phyloP scores from a whole-genome alignment of 2,797 vertebrate genomes.

The Lateolabrax maculatus region DNA sequence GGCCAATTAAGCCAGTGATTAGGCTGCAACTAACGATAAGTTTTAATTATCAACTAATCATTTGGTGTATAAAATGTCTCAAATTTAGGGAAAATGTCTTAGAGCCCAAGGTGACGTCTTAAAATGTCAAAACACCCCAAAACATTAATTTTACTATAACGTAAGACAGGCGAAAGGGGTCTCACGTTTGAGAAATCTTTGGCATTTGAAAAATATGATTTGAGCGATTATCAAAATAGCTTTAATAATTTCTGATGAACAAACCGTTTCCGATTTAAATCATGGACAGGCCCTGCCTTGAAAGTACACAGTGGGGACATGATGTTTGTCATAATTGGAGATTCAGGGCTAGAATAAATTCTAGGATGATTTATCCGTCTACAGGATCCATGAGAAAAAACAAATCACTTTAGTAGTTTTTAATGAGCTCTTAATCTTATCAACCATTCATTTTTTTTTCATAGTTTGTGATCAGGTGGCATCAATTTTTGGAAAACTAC shows the following conservation, averaged over 20 bases:
- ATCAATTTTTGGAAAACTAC: neutral
- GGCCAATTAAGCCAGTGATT: neutral
- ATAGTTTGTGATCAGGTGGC: neutral
- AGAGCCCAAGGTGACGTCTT: no score
- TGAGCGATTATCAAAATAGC: neutral
- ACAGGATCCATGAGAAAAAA: neutral
- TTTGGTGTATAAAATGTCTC: neutral
- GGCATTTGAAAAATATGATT: neutral
- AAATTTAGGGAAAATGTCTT: no score
- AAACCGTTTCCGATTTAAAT: neutral
- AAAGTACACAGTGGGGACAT: neutral
- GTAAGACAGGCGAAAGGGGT: neutral
- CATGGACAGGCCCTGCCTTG: neutral
- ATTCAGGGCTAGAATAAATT: neutral
- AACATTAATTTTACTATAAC: neutral
- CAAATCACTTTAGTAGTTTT: neutral
- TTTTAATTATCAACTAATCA: neutral
- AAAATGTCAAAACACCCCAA: neutral
- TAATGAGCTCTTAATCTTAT: neutral
- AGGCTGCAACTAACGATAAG: neutral
- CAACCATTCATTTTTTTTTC: no score
- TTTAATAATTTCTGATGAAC: neutral
- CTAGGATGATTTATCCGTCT: neutral
- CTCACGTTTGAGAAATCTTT: neutral
- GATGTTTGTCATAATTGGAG: neutral